Evolutionary conservation across 2,888 invertebrate genomes (phyloP), one percentile per base, ranked within the genome.

Genomic region (Xylophagus ater): DNA sequence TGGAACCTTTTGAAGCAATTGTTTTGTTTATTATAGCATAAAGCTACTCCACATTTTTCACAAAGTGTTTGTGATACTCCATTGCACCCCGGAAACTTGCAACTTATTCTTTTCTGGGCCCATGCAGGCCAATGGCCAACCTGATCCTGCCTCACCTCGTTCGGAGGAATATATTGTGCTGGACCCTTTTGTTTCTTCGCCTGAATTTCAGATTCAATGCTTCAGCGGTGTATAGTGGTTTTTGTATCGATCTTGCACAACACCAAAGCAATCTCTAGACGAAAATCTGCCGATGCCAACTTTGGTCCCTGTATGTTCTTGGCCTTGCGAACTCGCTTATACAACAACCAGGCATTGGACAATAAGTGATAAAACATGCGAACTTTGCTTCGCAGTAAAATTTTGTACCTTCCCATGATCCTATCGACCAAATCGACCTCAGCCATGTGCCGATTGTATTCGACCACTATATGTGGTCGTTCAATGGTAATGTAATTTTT

Each of bases 11-110:
- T 34, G 15, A 34, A 46, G 26, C 44, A 40, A 44, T 44, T 44
- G 33, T 46, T 52, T 47, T 35, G 32, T 41, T 48, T 47, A 26
- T 46, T 51, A 12, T 49, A 47, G 23, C 48, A 51, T 24, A 49
- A 40, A 5, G 36, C 44, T 28, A 51, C 44, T 8, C 48, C 39
- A 39, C 46, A 49, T 45, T 51, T 47, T 33, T 50, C 47, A 32
- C 47, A 48, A 28, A 37, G 37, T 25, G 43, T 46, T 42, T 47
- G 47, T 21, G 47, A 41, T 44, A 33, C 34, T 18, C 37, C 42
- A 17, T 32, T 29, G 32, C 38, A 42, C 19, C 34, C 40, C 12
- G 40, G 38, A 29, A 24, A 46, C 34, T 49, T 49, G 47, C 47
- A 48, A n/a, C 47, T 25, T 2, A 46, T 39, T 36, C 44, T 43